Evolutionary conservation across 2,888 invertebrate species (phyloP).

Genomic region (Scotopteryx bipunctaria): DNA sequence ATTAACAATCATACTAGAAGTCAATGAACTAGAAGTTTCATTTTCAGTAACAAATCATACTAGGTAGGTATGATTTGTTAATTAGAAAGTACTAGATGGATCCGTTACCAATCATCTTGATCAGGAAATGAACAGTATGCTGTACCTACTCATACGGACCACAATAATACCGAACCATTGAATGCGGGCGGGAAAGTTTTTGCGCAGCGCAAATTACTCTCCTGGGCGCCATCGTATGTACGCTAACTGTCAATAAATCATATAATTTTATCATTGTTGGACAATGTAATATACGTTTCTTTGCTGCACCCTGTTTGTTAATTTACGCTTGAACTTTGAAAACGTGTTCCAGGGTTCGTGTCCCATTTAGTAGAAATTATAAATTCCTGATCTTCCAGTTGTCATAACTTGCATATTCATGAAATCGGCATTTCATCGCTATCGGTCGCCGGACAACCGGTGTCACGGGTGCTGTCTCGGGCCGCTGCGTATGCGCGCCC

Average conservation of each 20-base stretch:
- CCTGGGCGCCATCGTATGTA: conserved; percentile 51
- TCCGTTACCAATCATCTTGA: conserved; percentile 39
- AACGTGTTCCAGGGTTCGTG: background rate
- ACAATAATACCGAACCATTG: conserved; percentile 35
- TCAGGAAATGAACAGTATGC: conserved; percentile 36
- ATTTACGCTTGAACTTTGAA: conserved; percentile 4
- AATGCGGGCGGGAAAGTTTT: conserved; percentile 56
- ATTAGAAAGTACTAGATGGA: conserved; percentile 29
- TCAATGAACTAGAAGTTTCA: conserved; percentile 33
- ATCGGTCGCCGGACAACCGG: conserved; percentile 44
- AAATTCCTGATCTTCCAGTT: conserved; percentile 12
- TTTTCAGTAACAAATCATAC: too few relatives aligned
- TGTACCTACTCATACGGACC: conserved; percentile 31
- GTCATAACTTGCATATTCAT: conserved; percentile 22
- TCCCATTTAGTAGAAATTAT: conserved; percentile 1
- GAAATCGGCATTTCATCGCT: conserved; percentile 38
- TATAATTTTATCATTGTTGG: conserved; percentile 50
- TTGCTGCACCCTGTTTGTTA: conserved; percentile 1
- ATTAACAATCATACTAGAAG: conserved; percentile 12
- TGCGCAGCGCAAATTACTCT: conserved; percentile 61
- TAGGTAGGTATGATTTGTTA: conserved; percentile 27
- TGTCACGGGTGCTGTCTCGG: conserved; percentile 53
- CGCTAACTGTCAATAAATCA: conserved; percentile 65
- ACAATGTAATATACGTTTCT: conserved; percentile 16
- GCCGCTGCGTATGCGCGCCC: conserved; percentile 61